These are phyloP conservation scores for Mythimna albipuncta DNA, from an alignment of 2,888 invertebrate species.

Conservation along the genomic window DNA sequence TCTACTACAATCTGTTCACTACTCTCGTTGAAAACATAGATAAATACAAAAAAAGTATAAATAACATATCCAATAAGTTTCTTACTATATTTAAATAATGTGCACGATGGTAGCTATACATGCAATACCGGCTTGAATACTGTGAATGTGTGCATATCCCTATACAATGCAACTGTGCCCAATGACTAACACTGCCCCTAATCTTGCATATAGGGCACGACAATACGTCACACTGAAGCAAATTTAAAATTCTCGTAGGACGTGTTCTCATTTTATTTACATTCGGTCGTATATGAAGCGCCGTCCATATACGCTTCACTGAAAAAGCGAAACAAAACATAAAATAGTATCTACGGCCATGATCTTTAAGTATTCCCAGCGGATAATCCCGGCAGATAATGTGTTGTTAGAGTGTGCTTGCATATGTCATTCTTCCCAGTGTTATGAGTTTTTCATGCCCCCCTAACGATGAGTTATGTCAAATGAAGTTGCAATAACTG, in stretches of 20 bases:
- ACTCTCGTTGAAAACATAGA: constrained; percentile 29
- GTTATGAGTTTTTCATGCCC: constrained; percentile 77
- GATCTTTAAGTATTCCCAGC: constrained; percentile 69
- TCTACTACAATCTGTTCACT: constrained; percentile 40
- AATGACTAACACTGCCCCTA: constrained; percentile 84
- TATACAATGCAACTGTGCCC: constrained; percentile 91
- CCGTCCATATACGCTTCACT: constrained; percentile 85
- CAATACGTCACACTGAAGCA: constrained; percentile 90
- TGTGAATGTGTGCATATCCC: constrained; percentile 85
- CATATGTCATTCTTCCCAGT: constrained; percentile 70
- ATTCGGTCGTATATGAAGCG: constrained; percentile 83
- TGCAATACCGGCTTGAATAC: constrained; percentile 77
- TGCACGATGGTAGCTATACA: constrained; percentile 72
- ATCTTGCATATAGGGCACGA: constrained; percentile 80
- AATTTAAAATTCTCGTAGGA: constrained; percentile 79
- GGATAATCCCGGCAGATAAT: constrained; percentile 61
- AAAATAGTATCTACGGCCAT: constrained; percentile 77
- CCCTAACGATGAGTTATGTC: constrained; percentile 75
- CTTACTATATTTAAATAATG: constrained; percentile 57
- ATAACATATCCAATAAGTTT: constrained; percentile 40
- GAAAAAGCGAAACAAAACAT: constrained; percentile 81
- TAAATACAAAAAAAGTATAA: constrained; percentile 45
- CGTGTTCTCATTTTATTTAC: constrained; percentile 82
- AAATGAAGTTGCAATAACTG: constrained; percentile 76
- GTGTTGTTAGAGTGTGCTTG: constrained; percentile 76